A percentile compares a stretch with the other conserved stretches of the same genome.
Conservation (phyloP, 2,113 vertebrate species). For the Circaetus gallicus region DNA sequence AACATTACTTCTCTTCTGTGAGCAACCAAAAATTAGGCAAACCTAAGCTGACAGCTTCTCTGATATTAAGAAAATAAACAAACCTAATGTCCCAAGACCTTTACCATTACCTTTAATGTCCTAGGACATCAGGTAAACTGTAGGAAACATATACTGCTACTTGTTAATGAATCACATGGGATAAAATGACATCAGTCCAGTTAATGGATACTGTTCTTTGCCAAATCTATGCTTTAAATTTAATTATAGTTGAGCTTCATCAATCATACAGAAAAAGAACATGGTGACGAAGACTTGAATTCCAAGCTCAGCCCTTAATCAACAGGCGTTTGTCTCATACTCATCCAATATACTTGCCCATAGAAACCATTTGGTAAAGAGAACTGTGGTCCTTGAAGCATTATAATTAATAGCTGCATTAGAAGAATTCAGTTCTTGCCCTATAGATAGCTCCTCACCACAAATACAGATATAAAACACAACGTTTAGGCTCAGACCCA, state of each 20-base stretch:
- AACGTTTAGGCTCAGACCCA: neutral
- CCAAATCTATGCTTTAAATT: slow-evolving; percentile 60
- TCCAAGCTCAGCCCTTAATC: slow-evolving; percentile 22
- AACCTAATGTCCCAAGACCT: neutral
- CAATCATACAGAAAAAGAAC: slow-evolving; percentile 49
- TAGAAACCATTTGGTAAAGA: neutral
- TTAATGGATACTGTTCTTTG: slow-evolving; percentile 51
- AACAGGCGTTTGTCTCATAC: neutral
- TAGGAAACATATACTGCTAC: slow-evolving; percentile 35
- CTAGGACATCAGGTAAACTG: slow-evolving; percentile 40
- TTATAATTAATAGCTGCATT: neutral
- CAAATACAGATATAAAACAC: neutral
- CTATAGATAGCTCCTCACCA: neutral
- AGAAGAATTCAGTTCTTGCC: neutral
- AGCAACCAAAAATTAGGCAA: slow-evolving; percentile 11
- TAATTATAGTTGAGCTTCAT: slow-evolving; percentile 57
- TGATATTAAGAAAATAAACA: slow-evolving; percentile 6
- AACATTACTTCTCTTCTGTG: slow-evolving; percentile 37
- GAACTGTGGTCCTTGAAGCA: neutral
- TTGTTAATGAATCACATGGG: slow-evolving; percentile 61
- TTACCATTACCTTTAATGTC: neutral
- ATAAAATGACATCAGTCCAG: slow-evolving; percentile 61
- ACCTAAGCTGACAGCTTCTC: neutral
- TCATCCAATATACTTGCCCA: neutral
- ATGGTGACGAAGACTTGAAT: neutral